Evolutionary conservation across 1,140 invertebrate species (phyloP).

Genomic region (Calliopsis andreniformis): DNA sequence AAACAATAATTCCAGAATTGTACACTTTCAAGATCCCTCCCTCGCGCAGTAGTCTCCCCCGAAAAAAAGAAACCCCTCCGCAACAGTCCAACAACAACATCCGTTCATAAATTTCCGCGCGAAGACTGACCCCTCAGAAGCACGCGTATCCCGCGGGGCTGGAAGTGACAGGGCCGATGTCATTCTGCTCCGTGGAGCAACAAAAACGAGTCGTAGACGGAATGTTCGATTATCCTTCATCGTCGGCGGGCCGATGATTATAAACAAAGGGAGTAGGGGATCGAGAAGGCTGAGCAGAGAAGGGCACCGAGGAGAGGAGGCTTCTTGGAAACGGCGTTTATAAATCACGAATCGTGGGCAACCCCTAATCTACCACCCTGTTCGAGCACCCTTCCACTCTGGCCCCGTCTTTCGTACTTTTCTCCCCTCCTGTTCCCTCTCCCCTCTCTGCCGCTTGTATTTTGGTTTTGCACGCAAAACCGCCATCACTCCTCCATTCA

Average conservation of each 20-base stretch:
- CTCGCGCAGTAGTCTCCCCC: not conserved
- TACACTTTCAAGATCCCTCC: not conserved
- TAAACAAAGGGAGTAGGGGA: constrained; percentile 42
- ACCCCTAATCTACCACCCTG: constrained; percentile 69
- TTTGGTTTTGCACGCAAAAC: constrained; percentile 77
- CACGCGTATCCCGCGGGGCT: constrained; percentile 1
- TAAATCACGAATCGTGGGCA: constrained; percentile 71
- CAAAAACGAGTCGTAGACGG: constrained; percentile 7
- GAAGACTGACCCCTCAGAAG: not conserved
- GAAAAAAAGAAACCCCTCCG: not conserved
- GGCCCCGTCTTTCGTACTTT: constrained; percentile 60
- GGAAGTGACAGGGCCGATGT: constrained; percentile 43
- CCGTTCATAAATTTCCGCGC: not conserved
- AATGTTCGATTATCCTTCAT: constrained; percentile 40
- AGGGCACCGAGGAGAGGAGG: constrained; percentile 10
- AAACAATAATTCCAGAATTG: too few species aligned
- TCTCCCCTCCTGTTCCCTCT: constrained; percentile 53
- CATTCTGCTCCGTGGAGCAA: not conserved
- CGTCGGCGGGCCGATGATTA: constrained; percentile 45
- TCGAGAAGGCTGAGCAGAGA: too few species aligned
- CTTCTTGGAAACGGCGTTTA: constrained; percentile 62
- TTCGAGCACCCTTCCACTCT: constrained; percentile 38
- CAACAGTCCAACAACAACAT: too few species aligned
- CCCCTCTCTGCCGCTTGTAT: constrained; percentile 54
- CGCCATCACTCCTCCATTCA: constrained; percentile 79